Conservation (phyloP, 2,113 vertebrate genomes). For the Gobius niger region DNA sequence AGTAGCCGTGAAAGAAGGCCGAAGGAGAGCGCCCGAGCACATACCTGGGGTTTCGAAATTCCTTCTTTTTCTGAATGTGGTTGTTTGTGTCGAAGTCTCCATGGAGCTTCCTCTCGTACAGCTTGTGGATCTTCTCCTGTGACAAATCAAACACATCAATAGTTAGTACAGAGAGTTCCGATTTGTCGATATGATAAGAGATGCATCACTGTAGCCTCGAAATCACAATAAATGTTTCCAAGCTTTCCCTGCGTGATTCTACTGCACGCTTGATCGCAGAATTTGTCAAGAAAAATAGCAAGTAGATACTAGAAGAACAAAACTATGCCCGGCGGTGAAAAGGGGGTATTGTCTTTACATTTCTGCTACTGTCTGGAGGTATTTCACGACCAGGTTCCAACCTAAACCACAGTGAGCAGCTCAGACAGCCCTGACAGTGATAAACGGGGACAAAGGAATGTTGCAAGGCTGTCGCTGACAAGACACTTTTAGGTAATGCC, state of each 20-base stretch:
- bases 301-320: background rate
- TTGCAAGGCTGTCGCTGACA: background rate
- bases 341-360: conserved; percentile 30
- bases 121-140: conserved; percentile 95
- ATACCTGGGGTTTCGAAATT: conserved; percentile 97
- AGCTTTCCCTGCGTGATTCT: too few species aligned
- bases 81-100: conserved; percentile 97
- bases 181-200: too few species aligned
- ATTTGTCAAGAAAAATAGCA: background rate
- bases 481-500: background rate
- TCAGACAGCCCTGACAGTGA: conserved; percentile 1
- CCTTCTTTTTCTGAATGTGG: conserved; percentile 97
- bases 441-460: conserved; percentile 8
- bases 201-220: too few species aligned
- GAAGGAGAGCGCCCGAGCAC: background rate
- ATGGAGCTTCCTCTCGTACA: conserved; percentile 91
- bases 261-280: background rate
- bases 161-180: background rate
- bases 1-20: background rate
- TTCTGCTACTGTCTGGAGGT: conserved; percentile 47
- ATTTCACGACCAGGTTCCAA: conserved; percentile 66
- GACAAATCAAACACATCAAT: conserved; percentile 22
- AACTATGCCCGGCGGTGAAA: conserved; percentile 11
- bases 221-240: too few species aligned
- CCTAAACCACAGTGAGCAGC: conserved; percentile 40